A percentile compares a stretch with the other conserved stretches of the same genome.
Evolutionary conservation across 2,888 invertebrate genomes (phyloP).

Genomic region (Onthophagus sagittarius): DNA sequence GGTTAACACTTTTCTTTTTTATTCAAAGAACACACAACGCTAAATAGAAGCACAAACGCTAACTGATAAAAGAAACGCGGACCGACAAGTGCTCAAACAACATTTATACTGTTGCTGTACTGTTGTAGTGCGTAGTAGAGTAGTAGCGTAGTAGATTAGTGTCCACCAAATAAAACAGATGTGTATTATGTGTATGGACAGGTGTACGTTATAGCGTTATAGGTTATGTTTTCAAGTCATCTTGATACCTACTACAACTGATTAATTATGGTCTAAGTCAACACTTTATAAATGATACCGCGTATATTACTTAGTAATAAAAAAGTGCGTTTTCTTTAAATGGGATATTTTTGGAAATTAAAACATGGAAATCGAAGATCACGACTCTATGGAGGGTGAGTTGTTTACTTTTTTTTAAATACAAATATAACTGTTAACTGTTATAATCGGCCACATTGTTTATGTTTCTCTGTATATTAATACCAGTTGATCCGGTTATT

Average conservation of each 20-base stretch:
- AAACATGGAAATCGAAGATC: background rate
- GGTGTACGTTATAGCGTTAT: background rate
- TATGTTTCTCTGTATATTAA: background rate
- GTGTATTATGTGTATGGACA: background rate
- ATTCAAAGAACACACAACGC: background rate
- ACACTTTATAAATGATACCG: background rate
- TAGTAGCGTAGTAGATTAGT: background rate
- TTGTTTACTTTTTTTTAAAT: background rate
- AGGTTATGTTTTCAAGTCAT: background rate
- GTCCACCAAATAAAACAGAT: background rate
- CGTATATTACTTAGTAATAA: background rate
- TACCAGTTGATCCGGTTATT: background rate
- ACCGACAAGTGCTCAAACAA: background rate
- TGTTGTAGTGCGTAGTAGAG: too few relatives aligned
- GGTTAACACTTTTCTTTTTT: background rate
- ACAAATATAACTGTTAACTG: background rate
- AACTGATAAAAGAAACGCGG: background rate
- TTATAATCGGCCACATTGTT: background rate
- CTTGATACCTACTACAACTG: background rate
- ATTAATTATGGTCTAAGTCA: background rate
- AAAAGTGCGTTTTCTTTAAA: background rate
- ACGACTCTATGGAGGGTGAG: background rate
- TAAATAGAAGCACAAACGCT: background rate
- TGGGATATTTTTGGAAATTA: background rate
- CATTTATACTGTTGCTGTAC: too few relatives aligned